Base-by-base conservation (phyloP, 2,113 vertebrate genomes). In the Tupaia tana region DNA sequence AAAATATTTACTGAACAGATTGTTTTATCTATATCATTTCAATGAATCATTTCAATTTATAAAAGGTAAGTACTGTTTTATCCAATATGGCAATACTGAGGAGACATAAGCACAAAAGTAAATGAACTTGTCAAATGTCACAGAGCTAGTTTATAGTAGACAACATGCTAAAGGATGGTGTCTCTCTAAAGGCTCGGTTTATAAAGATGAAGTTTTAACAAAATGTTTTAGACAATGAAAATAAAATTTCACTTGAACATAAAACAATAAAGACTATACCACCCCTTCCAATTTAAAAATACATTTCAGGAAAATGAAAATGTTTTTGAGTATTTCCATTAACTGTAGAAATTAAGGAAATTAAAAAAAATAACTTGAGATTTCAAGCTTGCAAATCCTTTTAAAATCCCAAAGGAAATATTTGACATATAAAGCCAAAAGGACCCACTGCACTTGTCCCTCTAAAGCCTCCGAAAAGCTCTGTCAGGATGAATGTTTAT, bases 351-450 rank as follows among this genome's bases (percentile, higher is more conserved):
- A 84, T 66, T 66, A 80, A 89, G 69, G 24, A 66, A 56, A 88
- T n/a, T 6, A 4, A 43, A 43, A 43, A 43, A 43, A 90, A 70
- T 73, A 67, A 74, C 56, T 86, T 77, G 90, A 59, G 54, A 12
- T 93, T 93, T 94, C 14, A 90, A 59, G 54, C 12, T 93, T 93
- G 93, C 14, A 91, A 92, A 95, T 79, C 43, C 13, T 94, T 91
- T 25, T 25, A 94, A 77, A 78, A 43, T 31, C 20, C 91, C 43
- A 93, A 91, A 89, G 58, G 6, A 77, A 90, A 56, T 22, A 89
- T 12, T 2, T 18, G 54, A 56, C 4, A 12, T 58, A 78, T 20
- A 86, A 73, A 95, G 31, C 16, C 80, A 95, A 88, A 66, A 79
- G 63, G 14, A 78, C 4, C 9, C 54, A 89, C 3, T 70, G 34